phyloP scores from a whole-genome alignment of 2,888 invertebrate genomes.

The Dysmachus trigonus region DNA sequence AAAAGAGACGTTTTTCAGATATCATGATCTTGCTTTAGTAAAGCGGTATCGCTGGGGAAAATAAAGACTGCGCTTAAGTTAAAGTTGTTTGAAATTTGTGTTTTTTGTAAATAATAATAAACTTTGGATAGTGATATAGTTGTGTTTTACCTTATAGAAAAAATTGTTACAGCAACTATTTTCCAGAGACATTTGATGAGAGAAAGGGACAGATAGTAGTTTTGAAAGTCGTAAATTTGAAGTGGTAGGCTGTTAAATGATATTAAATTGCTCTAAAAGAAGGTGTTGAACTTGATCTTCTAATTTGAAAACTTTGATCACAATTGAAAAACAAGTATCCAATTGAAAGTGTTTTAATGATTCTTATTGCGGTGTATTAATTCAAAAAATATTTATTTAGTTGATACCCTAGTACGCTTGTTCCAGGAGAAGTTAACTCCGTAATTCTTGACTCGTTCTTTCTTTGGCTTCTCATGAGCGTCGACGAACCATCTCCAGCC shows the following conservation, averaged over 20 bases:
- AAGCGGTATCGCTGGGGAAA: neutral
- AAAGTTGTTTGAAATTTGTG: neutral
- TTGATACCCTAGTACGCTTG: conserved; percentile 91
- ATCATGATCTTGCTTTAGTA: neutral
- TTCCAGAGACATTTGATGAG: neutral
- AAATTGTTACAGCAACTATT: neutral
- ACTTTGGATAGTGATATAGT: neutral
- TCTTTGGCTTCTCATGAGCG: conserved; percentile 72
- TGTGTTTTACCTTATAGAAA: neutral
- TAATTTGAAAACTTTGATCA: too few species aligned
- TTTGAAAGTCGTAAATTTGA: too few species aligned
- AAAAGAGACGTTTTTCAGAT: neutral
- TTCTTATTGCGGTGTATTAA: neutral
- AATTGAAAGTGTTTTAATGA: neutral
- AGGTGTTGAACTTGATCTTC: too few species aligned
- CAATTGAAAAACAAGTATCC: neutral
- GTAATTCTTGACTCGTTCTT: conserved; percentile 87
- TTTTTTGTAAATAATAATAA: neutral
- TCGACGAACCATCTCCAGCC: conserved; percentile 93
- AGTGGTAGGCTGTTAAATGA: too few species aligned
- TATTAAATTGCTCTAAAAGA: too few species aligned
- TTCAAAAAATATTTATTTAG: conserved; percentile 75
- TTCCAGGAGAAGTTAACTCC: conserved; percentile 97
- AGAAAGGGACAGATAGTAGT: too few species aligned
- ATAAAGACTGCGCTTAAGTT: neutral